Percentiles rank a stretch among this genome's conserved stretches.
phyloP scores from a whole-genome alignment of 2,797 vertebrate species.

The Artibeus lituratus region DNA sequence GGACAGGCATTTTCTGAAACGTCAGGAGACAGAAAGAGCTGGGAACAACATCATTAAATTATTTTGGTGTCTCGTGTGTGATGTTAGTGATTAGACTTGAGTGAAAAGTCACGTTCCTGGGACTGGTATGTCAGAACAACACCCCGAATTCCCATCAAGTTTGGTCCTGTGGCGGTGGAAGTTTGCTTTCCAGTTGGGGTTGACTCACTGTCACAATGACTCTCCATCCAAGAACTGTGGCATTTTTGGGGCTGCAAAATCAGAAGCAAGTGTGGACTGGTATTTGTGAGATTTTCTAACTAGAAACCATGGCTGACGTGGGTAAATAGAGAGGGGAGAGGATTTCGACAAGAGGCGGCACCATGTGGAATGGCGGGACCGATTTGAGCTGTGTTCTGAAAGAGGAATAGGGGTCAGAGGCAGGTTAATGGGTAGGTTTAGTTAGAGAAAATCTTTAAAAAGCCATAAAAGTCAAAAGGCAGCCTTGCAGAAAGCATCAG shows the following conservation, averaged over 20 bases:
- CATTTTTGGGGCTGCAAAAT: neutral
- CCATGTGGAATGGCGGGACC: neutral
- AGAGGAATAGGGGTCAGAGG: neutral
- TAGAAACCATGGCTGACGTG: neutral
- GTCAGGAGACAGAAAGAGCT: neutral
- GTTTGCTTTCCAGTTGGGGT: constrained; percentile 79
- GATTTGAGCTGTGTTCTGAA: neutral
- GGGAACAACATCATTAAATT: constrained; percentile 32
- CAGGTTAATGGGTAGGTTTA: constrained; percentile 8
- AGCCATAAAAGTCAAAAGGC: constrained; percentile 28
- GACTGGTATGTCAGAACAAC: constrained; percentile 74
- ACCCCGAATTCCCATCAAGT: constrained; percentile 81
- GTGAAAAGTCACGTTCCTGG: constrained; percentile 66
- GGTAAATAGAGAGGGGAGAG: neutral
- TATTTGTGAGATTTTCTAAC: constrained; percentile 45
- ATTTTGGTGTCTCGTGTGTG: constrained; percentile 16
- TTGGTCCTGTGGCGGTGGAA: constrained; percentile 81
- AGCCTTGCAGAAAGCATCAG: constrained; percentile 1
- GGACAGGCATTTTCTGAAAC: constrained; percentile 18
- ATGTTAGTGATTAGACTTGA: constrained; percentile 32
- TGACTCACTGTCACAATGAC: constrained; percentile 75
- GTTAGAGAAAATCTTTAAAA: constrained; percentile 31
- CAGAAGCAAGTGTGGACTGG: constrained; percentile 64
- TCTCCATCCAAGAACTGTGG: constrained; percentile 62
- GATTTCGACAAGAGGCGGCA: neutral